Evolutionary conservation across 2,888 invertebrate species (phyloP), one percentile per base, ranked within the genome.

Genomic region (Drosophila fungiperda): DNA sequence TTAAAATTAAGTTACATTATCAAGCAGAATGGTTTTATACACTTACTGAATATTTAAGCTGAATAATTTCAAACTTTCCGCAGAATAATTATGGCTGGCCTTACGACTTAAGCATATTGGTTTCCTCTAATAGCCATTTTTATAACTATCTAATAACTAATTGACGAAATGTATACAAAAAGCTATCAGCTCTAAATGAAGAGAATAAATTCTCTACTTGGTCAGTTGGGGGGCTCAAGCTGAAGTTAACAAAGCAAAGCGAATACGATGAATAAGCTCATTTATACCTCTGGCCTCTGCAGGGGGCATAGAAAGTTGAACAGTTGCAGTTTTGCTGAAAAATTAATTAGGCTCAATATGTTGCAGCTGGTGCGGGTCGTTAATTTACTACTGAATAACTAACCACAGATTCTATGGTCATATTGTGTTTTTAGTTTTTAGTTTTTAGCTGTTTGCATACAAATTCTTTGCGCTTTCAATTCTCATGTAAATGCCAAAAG

Each of bases 401-500:
- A 57, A 23, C 15, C 29, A 78, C 68, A 87, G 82, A 87, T 75
- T 83, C 85, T 87, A 17, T 73, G 73, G 54, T 85, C 83, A 88
- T 88, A 85, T 88, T 88, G 77, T 83, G 80, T 65, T 57, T 38
- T 17, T 60, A 45, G 69, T 38, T 63, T 61, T 32, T 32, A 23
- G 45, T 45, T 45, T 45, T 45, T 45, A 45, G 45, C 26, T 45
- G 45, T 42, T 52, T 42, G 54, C 54, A 29, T 40, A 59, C 68
- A 70, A 66, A 63, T 67, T 83, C 78, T 80, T 83, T 78, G 71
- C 65, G 78, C 76, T 73, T 63, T 73, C 75, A 82, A 87, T 86
- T 86, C 90, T 87, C 88, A 88, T 86, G 86, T 85, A 82, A 88
- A 87, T 82, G 86, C 78, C 89, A 90, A 90, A 87, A 83, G 73